A percentile compares a stretch with the other conserved stretches of the same genome.
phyloP scores from a whole-genome alignment of 2,797 vertebrate genomes.

The Rhinatrema bivittatum region DNA sequence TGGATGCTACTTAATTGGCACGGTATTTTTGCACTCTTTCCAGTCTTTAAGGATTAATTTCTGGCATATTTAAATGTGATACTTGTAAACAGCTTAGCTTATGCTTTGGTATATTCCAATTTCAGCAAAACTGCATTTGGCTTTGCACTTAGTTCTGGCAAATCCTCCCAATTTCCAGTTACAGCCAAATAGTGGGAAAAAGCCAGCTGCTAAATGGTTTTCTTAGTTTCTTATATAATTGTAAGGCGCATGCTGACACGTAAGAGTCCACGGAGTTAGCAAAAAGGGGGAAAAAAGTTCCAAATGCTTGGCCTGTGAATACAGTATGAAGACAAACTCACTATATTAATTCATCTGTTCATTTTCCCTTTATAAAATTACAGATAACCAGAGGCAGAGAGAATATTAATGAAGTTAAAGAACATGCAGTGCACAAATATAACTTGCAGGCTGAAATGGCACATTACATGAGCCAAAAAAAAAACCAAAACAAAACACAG shows the following conservation, averaged over 20 bases:
- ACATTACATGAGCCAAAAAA: slow-evolving; percentile 28
- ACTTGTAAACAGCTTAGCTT: slow-evolving; percentile 1
- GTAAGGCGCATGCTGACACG: slow-evolving; percentile 26
- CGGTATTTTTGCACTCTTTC: too few species aligned
- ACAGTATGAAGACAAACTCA: slow-evolving; percentile 5
- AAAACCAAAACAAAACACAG: too few species aligned
- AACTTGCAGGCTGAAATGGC: slow-evolving; percentile 24
- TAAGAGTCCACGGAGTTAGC: slow-evolving; percentile 25
- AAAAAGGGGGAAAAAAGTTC: slow-evolving; percentile 14
- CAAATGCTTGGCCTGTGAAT: slow-evolving; percentile 21
- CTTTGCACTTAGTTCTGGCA: slow-evolving; percentile 38
- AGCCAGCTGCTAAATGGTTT: slow-evolving; percentile 22
- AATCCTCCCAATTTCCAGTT: slow-evolving; percentile 46
- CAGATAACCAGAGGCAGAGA: slow-evolving; percentile 32
- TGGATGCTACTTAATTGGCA: too few species aligned
- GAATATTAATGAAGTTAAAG: slow-evolving; percentile 25
- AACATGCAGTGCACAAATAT: slow-evolving; percentile 9
- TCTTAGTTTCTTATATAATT: slow-evolving; percentile 18
- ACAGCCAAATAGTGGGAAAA: slow-evolving; percentile 40
- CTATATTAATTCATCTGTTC: slow-evolving; percentile 19
- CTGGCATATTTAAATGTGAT: slow-evolving; percentile 1
- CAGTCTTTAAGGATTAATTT: slow-evolving; percentile 15
- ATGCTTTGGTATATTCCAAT: too few species aligned
- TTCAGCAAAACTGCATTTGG: too few species aligned
- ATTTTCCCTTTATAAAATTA: slow-evolving; percentile 21